Evolutionary conservation across 2,797 vertebrate genomes (phyloP).

Genomic region (Rhynchotus rufescens): DNA sequence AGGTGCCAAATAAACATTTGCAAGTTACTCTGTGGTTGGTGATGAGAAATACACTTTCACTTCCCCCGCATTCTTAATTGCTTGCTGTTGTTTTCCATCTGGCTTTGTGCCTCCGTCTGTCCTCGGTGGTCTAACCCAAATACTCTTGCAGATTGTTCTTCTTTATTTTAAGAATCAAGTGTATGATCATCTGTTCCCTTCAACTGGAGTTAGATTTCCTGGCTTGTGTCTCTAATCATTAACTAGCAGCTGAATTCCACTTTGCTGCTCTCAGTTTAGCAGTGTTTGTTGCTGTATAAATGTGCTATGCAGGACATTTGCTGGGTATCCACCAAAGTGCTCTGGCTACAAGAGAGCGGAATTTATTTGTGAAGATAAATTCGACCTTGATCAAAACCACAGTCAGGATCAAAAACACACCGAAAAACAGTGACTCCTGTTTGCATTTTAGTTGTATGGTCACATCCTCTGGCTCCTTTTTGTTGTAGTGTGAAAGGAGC

Average conservation of each 20-base stretch:
- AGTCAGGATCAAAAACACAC: neutral
- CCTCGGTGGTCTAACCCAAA: constrained; percentile 28
- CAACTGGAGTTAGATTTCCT: constrained; percentile 50
- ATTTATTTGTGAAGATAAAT: neutral
- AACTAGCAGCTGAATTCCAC: constrained; percentile 15
- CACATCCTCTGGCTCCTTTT: neutral
- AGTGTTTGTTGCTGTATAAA: neutral
- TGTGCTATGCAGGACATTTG: neutral
- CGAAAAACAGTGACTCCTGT: neutral
- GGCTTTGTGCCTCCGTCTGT: constrained; percentile 39
- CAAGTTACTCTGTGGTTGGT: neutral
- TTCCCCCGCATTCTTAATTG: constrained; percentile 4
- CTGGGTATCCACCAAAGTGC: neutral
- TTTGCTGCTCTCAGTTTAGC: constrained; percentile 50
- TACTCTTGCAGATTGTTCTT: constrained; percentile 29
- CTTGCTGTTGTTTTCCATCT: constrained; percentile 49
- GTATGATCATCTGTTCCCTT: constrained; percentile 46
- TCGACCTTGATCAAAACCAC: neutral
- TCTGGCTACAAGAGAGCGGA: neutral
- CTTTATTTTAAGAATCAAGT: constrained; percentile 53
- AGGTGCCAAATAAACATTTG: constrained; percentile 20
- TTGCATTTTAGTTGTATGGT: neutral
- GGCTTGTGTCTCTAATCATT: constrained; percentile 5
- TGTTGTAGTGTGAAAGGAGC: neutral
- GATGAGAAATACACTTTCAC: constrained; percentile 2